Conservation (phyloP, 1,140 invertebrate species). For the Solenopsis invicta region DNA sequence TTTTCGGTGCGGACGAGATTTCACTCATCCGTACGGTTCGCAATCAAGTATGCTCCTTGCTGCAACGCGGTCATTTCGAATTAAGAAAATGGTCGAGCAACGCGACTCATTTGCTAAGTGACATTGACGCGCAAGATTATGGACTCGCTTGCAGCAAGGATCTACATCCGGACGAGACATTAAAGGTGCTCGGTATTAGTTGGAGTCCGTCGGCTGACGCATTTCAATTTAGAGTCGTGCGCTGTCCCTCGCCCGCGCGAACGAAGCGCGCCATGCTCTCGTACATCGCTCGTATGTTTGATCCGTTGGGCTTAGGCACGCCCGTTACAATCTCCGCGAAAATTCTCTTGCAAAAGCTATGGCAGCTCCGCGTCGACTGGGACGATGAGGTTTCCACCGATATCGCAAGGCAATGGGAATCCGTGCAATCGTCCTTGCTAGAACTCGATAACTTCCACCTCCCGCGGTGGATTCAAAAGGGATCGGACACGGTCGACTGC, state of each 20-base stretch:
- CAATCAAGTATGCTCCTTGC: neutral
- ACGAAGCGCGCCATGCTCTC: neutral
- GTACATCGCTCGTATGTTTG: neutral
- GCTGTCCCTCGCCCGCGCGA: accelerated
- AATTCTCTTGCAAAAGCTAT: neutral
- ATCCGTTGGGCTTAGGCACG: neutral
- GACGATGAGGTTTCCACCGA: neutral
- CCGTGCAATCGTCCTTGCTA: neutral
- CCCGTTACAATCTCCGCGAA: neutral
- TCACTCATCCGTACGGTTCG: neutral
- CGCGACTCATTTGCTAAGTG: accelerated
- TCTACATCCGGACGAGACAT: neutral
- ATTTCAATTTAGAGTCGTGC: neutral
- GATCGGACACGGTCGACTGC: neutral
- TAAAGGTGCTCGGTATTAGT: neutral
- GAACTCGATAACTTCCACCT: neutral
- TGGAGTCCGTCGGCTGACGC: neutral
- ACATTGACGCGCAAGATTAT: neutral
- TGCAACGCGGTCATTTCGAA: neutral
- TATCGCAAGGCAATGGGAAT: neutral
- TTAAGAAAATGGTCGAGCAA: neutral
- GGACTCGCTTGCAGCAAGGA: neutral
- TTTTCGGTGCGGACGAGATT: neutral
- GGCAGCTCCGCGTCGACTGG: neutral
- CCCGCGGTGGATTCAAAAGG: neutral